phyloP scores from a whole-genome alignment of 2,113 vertebrate species.

The Sinocyclocheilus maitianheensis region DNA sequence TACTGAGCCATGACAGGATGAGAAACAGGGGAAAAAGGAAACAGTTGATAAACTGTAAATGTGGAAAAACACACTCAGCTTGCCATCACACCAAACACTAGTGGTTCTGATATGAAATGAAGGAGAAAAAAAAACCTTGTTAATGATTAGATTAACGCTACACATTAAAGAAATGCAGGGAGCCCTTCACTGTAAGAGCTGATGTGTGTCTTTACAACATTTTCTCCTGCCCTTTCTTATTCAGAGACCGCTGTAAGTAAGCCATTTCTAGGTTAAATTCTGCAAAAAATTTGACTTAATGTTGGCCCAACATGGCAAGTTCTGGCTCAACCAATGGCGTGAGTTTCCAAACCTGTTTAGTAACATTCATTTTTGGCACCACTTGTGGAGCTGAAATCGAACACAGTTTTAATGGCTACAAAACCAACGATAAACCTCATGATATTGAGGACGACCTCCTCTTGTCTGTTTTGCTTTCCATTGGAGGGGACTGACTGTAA shows the following conservation, averaged over 20 bases:
- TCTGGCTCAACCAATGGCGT: neutral
- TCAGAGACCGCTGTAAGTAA: too few relatives aligned
- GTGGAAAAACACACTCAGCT: neutral
- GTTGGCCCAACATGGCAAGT: neutral
- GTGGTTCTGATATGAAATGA: constrained; percentile 37
- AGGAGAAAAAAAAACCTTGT: constrained; percentile 16
- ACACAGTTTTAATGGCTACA: neutral
- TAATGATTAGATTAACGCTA: constrained; percentile 40
- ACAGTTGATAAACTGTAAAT: neutral
- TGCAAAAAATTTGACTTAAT: neutral
- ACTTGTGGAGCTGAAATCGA: too few relatives aligned
- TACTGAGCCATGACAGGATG: constrained; percentile 67
- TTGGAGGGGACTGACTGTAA: neutral
- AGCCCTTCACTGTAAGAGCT: constrained; percentile 37
- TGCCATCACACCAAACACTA: constrained; percentile 43
- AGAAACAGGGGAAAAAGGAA: neutral
- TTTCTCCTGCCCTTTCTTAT: neutral
- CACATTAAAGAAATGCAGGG: constrained; percentile 43
- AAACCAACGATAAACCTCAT: neutral
- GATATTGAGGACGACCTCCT: neutral
- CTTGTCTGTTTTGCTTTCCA: constrained; percentile 2
- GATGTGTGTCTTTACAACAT: neutral
- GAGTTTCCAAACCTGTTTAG: neutral
- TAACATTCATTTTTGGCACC: neutral
- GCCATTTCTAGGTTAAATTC: neutral